Percentiles rank a stretch among this genome's conserved stretches.
These are phyloP conservation scores for Drosophila mojavensis DNA, from an alignment of 1,140 invertebrate genomes.

Conservation along the genomic window DNA sequence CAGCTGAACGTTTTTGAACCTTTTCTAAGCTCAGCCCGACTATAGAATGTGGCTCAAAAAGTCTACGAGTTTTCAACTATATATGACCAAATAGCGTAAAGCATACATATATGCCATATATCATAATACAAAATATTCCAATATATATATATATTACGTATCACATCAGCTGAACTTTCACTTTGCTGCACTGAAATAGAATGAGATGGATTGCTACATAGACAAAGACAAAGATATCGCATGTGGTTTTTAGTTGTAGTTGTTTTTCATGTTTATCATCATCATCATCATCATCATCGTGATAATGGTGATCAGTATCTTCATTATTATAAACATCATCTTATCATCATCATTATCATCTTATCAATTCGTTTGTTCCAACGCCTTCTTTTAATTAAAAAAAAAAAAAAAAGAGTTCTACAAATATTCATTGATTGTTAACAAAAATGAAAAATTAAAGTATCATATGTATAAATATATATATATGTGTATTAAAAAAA, in stretches of 20 bases:
- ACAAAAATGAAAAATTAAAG: conserved; percentile 36
- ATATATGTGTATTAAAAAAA: conserved; percentile 19
- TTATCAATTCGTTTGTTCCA: conserved; percentile 39
- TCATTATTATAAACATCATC: conserved; percentile 51
- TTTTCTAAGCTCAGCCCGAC: too few relatives aligned
- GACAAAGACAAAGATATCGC: conserved; percentile 38
- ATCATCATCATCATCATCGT: conserved; percentile 55
- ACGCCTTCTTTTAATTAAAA: conserved; percentile 37
- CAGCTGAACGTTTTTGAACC: neutral
- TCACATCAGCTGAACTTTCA: conserved; percentile 46
- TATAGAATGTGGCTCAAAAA: too few relatives aligned
- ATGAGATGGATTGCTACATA: conserved; percentile 13
- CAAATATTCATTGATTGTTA: conserved; percentile 44
- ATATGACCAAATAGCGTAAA: too few relatives aligned
- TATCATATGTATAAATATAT: conserved; percentile 7
- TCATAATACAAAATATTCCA: conserved; percentile 3
- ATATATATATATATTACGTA: conserved; percentile 2
- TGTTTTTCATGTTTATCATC: conserved; percentile 47
- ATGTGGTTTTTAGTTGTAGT: conserved; percentile 37
- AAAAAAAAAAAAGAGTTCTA: conserved; percentile 16
- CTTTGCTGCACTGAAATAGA: conserved; percentile 43
- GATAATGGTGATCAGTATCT: conserved; percentile 38
- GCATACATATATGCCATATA: neutral
- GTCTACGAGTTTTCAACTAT: too few relatives aligned
- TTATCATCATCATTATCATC: conserved; percentile 49